Evolutionary conservation across 92 coral and sea anemone genomes (phyloP).

Genomic region (Bergia puertoricense): DNA sequence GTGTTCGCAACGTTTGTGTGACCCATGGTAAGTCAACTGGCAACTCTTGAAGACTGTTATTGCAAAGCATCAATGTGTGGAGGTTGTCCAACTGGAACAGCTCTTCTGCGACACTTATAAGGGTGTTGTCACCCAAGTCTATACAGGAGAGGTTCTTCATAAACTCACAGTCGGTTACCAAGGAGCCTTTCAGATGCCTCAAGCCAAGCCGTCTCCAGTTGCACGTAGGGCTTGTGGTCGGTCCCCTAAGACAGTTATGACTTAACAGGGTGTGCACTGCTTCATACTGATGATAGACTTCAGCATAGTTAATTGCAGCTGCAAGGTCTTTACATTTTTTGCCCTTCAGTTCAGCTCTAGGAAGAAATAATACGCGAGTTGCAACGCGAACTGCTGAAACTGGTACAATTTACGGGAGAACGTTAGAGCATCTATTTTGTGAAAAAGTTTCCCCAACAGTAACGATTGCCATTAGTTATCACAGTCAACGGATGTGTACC

Average conservation of each 20-base stretch:
- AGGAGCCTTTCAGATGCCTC: conserved; percentile 32
- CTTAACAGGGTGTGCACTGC: conserved; percentile 43
- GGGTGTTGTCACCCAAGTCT: conserved; percentile 60
- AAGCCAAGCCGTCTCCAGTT: conserved; percentile 58
- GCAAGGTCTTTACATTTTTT: conserved; percentile 40
- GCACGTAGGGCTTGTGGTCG: conserved; percentile 34
- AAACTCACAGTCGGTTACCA: conserved; percentile 38
- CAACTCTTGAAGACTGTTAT: conserved; percentile 50
- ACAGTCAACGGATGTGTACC: too few relatives aligned
- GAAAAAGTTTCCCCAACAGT: neutral
- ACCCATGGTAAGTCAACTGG: conserved; percentile 45
- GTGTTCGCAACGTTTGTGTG: conserved; percentile 47
- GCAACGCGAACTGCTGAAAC: neutral
- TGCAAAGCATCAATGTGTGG: conserved; percentile 44
- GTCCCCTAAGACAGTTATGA: conserved; percentile 27
- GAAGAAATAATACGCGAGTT: neutral
- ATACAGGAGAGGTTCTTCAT: conserved; percentile 40
- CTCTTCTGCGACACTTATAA: conserved; percentile 44
- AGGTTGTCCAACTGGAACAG: conserved; percentile 58
- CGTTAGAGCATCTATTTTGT: neutral
- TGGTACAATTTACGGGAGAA: too few relatives aligned
- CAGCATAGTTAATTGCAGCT: conserved; percentile 49
- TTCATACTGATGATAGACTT: conserved; percentile 22
- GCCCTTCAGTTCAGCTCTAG: conserved; percentile 4
- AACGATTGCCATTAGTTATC: too few relatives aligned